Evolutionary conservation across 2,113 vertebrate species (phyloP), one percentile per base, ranked within the genome.

Genomic region (Panthera uncia): DNA sequence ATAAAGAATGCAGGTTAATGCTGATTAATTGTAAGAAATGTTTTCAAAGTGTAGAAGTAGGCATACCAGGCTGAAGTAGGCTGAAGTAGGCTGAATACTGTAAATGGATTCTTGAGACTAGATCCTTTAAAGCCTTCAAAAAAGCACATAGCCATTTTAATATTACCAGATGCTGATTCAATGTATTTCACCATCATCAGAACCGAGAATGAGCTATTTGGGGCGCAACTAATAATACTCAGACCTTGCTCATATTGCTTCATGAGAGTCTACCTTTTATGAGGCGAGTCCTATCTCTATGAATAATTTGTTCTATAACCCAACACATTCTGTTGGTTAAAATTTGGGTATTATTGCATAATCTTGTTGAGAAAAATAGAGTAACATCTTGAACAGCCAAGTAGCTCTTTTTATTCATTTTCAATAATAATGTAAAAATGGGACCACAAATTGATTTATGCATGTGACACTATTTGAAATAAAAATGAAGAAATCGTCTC

Each of bases 371-470:
- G 90, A 76, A 92, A 94, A 98, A 97, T 91, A 93, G 74, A 41
- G 55, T 96, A 89, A 90, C 94, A 97, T 92, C 33, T 96, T 98
- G 91, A 98, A 95, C 86, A 98, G 84, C 86, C 84, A 91, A 71
- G 48, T 88, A 97, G 69, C 92, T 79, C n/a, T 98, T 98, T 76
- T 98, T 95, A 97, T 98, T 97, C 94, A 93, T 81, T 98, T 98
- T 96, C 91, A 91, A 97, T 95, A 97, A 95, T 97, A 97, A 94
- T 87, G 25, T 86, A 97, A 96, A 81, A 97, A 79, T 96, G 86
- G 50, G 31, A 69, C 69, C 73, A 91, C n/a, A 89, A 74, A 76
- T 86, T 95, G 97, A 95, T 94, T 96, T 92, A 92, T 27, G 29
- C 80, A 10, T 91, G 82, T 95, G 97, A 9, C 61, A 94, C 83